A percentile compares a stretch with the other conserved stretches of the same genome.
These are phyloP conservation scores for Gopherus evgoodei DNA, from an alignment of 2,113 vertebrate species.

Conservation along the genomic window DNA sequence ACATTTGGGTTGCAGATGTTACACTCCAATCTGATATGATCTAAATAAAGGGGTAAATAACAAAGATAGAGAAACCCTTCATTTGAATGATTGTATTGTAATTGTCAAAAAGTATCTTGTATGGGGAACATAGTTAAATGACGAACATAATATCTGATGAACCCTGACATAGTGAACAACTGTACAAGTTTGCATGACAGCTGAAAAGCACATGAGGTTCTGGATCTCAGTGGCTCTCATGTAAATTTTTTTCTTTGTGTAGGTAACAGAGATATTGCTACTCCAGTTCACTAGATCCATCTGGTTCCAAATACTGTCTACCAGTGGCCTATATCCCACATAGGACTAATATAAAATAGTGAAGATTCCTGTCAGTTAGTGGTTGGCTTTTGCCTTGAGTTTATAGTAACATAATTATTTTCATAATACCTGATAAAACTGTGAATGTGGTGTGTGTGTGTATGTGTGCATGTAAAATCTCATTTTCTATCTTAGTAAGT, in stretches of 20 bases:
- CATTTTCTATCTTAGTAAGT: neutral
- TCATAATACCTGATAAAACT: neutral
- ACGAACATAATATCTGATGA: neutral
- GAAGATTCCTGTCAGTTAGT: neutral
- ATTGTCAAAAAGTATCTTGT: neutral
- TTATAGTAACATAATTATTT: neutral
- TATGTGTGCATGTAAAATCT: neutral
- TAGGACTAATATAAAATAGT: neutral
- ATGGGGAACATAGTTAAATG: neutral
- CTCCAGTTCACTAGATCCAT: neutral
- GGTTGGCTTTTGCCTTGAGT: neutral
- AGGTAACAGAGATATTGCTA: neutral
- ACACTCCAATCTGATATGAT: neutral
- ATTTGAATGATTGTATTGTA: neutral
- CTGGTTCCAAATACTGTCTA: neutral
- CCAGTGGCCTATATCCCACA: neutral
- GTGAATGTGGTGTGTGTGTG: neutral
- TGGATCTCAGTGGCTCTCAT: neutral
- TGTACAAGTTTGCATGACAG: neutral
- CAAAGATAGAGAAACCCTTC: neutral
- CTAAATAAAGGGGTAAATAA: neutral
- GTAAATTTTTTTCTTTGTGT: fast-evolving
- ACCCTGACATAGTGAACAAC: neutral
- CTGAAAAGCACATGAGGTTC: neutral
- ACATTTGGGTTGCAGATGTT: neutral